Percentiles rank a stretch among this genome's conserved stretches.
phyloP scores from a whole-genome alignment of 2,113 vertebrate species.

The Heloderma charlesbogerti region DNA sequence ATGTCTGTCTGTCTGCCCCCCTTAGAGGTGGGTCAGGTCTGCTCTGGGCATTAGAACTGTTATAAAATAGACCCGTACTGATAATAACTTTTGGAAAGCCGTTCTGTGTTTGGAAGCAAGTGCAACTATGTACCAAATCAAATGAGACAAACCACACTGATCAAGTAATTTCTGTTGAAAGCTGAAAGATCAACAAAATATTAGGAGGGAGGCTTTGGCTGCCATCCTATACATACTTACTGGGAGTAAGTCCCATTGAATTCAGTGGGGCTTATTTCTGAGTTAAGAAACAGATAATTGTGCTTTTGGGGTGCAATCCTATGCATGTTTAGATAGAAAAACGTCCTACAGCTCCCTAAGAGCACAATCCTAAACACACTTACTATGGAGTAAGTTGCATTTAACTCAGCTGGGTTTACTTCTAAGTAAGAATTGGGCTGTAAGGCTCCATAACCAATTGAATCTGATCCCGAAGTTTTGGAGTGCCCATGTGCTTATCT shows the following conservation, averaged over 20 bases:
- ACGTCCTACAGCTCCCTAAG: neutral
- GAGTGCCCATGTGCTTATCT: neutral
- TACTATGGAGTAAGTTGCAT: neutral
- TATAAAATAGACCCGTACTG: neutral
- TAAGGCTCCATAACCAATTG: neutral
- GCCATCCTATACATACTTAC: neutral
- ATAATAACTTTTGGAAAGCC: neutral
- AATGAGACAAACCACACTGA: neutral
- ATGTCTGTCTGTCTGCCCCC: neutral
- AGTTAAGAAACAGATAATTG: neutral
- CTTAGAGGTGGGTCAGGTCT: neutral
- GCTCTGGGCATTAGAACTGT: neutral
- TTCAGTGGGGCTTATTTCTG: neutral
- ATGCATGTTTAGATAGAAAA: too few species aligned
- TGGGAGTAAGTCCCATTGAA: neutral
- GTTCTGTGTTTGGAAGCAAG: neutral
- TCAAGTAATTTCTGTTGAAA: neutral
- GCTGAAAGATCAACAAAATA: neutral
- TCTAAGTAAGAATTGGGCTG: neutral
- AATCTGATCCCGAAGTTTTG: neutral
- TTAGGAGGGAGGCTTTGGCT: neutral
- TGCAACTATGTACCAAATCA: neutral
- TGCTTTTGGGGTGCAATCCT: neutral
- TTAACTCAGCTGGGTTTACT: neutral
- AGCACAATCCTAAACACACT: neutral